These are phyloP conservation scores for Lycocerus yunnanus DNA, from an alignment of 2,888 invertebrate genomes.

Conservation along the genomic window DNA sequence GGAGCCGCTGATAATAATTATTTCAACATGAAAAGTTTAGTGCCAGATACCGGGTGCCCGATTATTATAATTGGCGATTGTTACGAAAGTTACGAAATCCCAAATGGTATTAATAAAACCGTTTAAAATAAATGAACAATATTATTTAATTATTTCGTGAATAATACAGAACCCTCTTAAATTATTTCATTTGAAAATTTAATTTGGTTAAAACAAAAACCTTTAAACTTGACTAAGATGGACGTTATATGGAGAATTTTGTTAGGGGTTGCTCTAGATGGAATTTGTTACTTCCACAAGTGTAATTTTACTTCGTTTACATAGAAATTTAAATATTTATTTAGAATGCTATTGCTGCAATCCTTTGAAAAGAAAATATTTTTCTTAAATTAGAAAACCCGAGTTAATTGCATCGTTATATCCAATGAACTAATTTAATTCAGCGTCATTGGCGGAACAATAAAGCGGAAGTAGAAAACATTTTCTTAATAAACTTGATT, in stretches of 20 bases:
- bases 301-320: not conserved
- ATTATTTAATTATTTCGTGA: not conserved
- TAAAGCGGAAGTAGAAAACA: not conserved
- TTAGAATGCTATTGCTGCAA: not conserved
- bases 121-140: not conserved
- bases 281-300: not conserved
- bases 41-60: not conserved
- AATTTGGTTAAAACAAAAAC: not conserved
- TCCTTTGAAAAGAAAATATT: not conserved
- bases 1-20: too few relatives aligned
- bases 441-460: not conserved
- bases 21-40: too few relatives aligned
- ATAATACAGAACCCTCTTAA: not conserved
- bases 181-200: not conserved
- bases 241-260: not conserved
- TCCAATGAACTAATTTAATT: not conserved
- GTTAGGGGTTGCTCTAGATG: not conserved
- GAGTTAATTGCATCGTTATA: not conserved
- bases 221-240: not conserved
- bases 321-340: not conserved
- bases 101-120: not conserved
- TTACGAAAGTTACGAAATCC: not conserved
- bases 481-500: slow-evolving; percentile 13
- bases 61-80: not conserved
- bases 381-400: not conserved